Base-by-base conservation (phyloP, 2,797 vertebrate genomes). In the Lagodon rhomboides region DNA sequence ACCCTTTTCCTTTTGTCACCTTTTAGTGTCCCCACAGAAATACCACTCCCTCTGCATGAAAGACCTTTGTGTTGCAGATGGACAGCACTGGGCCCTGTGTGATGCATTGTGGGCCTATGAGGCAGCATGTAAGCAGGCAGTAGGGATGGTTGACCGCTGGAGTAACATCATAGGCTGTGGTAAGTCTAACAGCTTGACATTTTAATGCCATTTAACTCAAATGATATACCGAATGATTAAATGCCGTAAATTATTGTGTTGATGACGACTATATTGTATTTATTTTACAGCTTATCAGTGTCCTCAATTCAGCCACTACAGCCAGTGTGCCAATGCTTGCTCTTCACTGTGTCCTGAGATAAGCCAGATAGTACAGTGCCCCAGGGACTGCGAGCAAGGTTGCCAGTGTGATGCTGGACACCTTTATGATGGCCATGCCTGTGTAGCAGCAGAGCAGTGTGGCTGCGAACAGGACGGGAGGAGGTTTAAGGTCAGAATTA, bases 251-350 rank as follows among this genome's bases (percentile, higher is more conserved):
- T 38, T 38, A 38, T 38, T 38, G 11, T 38, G 38, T 9, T 11
- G 38, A 38, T 38, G 38, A 11, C 38, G 38, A 38, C 38, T 38
- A 38, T 38, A 38, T 38, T 53, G 17, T n/a, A 65, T 70, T 64
- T 66, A 15, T 58, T 79, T 69, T 68, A 17, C 54, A 89, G 78
- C 75, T 49, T 46, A 70, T 73, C 59, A 51, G 3, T 91, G 87
- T 55, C 85, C 75, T 13, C 38, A 77, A 18, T 85, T 89, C 75
- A 92, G 88, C 63, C n/a, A 81, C 70, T 85, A 77, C 34, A 85
- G 70, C 58, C 83, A 69, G 7, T 92, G 87, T 61, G 75, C 47
- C 9, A 85, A 63, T 12, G 13, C 43, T 16, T 68, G 55, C 62
- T 46, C 63, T 20, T 56, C 23, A 3, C n/a, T 79, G 27, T 92